Evolutionary conservation across 2,797 vertebrate species (phyloP).

Genomic region (Cirrhinus molitorella): DNA sequence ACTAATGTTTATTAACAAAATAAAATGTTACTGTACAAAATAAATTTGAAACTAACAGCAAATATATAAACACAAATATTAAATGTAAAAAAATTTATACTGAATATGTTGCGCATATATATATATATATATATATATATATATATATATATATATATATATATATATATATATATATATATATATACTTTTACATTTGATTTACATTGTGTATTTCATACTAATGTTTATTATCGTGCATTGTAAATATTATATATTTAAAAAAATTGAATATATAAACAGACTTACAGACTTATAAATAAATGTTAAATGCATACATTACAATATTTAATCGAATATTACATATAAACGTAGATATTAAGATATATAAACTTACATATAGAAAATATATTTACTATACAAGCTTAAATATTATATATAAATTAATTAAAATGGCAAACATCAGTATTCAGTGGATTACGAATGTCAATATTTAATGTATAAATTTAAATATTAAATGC

Average conservation of each 20-base stretch:
- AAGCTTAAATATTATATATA: not conserved
- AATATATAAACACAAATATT: too few species aligned
- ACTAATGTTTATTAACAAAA: not conserved
- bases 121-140: too few species aligned
- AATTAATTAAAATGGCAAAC: not conserved
- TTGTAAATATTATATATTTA: not conserved
- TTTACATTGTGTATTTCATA: too few species aligned
- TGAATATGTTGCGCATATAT: too few species aligned
- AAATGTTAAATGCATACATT: not conserved
- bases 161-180: too few species aligned
- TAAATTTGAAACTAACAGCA: too few species aligned
- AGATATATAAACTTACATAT: not conserved
- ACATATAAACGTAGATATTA: not conserved
- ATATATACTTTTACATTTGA: too few species aligned
- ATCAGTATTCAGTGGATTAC: not conserved
- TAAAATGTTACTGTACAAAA: too few species aligned
- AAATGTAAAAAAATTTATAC: too few species aligned
- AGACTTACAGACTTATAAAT: not conserved
- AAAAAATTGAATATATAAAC: not conserved
- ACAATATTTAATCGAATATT: too few species aligned
- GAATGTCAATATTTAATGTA: not conserved
- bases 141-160: too few species aligned
- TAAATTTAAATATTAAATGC: not conserved
- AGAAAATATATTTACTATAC: not conserved
- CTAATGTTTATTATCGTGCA: not conserved